phyloP scores from a whole-genome alignment of 2,888 invertebrate species.

The Mesorhabditis belari region DNA sequence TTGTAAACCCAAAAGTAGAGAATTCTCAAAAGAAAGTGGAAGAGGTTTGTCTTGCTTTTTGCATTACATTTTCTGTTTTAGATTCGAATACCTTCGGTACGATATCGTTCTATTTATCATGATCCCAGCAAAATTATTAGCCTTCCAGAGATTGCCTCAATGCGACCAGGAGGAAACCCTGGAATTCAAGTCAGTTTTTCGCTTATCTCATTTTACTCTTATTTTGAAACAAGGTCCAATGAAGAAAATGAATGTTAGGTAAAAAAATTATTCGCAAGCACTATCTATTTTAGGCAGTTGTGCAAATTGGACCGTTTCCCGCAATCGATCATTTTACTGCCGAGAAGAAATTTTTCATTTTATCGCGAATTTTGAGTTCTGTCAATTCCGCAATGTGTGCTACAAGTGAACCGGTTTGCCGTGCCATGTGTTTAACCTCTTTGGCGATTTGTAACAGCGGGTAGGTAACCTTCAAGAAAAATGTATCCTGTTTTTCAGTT shows the following conservation, averaged over 20 bases:
- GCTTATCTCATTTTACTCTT: background rate
- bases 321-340: constrained; percentile 83
- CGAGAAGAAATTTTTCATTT: constrained; percentile 74
- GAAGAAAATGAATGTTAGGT: background rate
- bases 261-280: constrained; percentile 61
- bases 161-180: constrained; percentile 16
- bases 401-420: constrained; percentile 17
- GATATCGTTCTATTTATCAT: constrained; percentile 85
- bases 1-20: constrained; percentile 11
- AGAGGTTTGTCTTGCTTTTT: constrained; percentile 59
- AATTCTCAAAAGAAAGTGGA: constrained; percentile 58
- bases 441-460: constrained; percentile 12
- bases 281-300: constrained; percentile 50
- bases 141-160: constrained; percentile 19
- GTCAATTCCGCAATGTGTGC: constrained; percentile 52
- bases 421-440: constrained; percentile 17
- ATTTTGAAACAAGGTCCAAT: no score
- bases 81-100: constrained; percentile 78
- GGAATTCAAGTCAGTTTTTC: constrained; percentile 16
- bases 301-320: constrained; percentile 82
- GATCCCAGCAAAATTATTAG: constrained; percentile 73
- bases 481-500: background rate
- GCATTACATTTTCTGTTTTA: background rate
- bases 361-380: constrained; percentile 81
- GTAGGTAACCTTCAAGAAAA: background rate